These are phyloP conservation scores for Hassar affinis DNA, from an alignment of 2,113 vertebrate genomes.

Conservation along the genomic window DNA sequence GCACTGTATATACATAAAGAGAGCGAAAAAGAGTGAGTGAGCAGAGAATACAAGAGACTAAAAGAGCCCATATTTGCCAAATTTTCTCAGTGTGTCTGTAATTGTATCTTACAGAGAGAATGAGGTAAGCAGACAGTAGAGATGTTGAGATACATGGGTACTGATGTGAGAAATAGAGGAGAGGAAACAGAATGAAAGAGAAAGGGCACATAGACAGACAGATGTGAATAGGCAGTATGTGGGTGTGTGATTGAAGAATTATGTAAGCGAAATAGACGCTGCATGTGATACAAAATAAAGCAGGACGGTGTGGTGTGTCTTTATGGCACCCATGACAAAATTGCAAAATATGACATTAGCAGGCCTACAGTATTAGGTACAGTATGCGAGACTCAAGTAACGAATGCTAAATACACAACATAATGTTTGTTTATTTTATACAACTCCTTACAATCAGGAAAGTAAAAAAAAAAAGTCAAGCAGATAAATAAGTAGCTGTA, in stretches of 20 bases:
- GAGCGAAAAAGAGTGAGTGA: conserved; percentile 18
- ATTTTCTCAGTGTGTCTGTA: conserved; percentile 14
- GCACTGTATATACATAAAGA: background rate
- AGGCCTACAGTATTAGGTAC: background rate
- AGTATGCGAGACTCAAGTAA: background rate
- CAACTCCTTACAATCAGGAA: background rate
- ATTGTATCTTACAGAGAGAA: conserved; percentile 6
- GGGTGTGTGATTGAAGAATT: conserved; percentile 49
- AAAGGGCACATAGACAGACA: conserved; percentile 23
- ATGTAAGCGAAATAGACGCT: conserved; percentile 36
- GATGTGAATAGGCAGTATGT: conserved; percentile 40
- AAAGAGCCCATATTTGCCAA: background rate
- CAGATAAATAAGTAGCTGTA: background rate
- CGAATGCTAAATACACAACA: background rate
- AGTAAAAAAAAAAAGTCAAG: background rate
- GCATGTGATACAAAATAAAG: conserved; percentile 44
- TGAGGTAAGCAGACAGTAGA: conserved; percentile 31
- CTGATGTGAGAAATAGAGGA: conserved; percentile 28
- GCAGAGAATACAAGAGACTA: background rate
- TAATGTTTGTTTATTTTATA: background rate
- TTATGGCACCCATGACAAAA: conserved; percentile 10
- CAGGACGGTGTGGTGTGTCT: conserved; percentile 13
- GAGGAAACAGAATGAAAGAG: conserved; percentile 35
- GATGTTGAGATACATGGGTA: conserved; percentile 35
- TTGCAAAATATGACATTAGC: conserved; percentile 13